Evolutionary conservation across 2,888 invertebrate species (phyloP).

Genomic region (Eudemis profundana): DNA sequence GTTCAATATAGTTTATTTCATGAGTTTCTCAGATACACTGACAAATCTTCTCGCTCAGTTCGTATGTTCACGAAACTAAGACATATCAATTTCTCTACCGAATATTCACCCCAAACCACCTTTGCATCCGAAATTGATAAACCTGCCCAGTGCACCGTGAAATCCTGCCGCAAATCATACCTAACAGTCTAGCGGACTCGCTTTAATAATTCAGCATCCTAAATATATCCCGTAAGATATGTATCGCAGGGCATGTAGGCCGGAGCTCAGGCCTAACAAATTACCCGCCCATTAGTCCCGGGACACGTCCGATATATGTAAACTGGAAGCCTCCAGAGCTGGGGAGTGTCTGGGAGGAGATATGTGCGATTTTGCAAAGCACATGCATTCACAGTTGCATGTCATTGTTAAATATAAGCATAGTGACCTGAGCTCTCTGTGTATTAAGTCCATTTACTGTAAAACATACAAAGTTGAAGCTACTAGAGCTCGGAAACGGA

Average conservation of each 20-base stretch:
- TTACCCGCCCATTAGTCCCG: slow-evolving; percentile 51
- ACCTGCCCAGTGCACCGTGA: slow-evolving; percentile 6
- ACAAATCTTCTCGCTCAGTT: too few relatives aligned
- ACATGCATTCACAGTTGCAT: not conserved
- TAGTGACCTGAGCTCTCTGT: too few relatives aligned
- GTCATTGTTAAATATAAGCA: too few relatives aligned
- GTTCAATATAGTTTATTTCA: too few relatives aligned
- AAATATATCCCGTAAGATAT: slow-evolving; percentile 40
- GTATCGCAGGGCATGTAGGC: slow-evolving; percentile 30
- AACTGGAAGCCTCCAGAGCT: slow-evolving; percentile 40
- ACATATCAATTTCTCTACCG: not conserved
- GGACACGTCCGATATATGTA: slow-evolving; percentile 47
- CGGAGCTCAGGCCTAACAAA: slow-evolving; percentile 49
- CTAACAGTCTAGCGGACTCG: slow-evolving; percentile 6
- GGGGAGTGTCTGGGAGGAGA: slow-evolving; percentile 28
- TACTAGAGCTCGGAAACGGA: too few relatives aligned
- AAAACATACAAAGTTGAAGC: too few relatives aligned
- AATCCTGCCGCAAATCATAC: slow-evolving; percentile 10
- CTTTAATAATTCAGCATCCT: slow-evolving; percentile 39
- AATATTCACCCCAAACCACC: not conserved
- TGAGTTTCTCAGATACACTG: too few relatives aligned
- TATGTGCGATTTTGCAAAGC: slow-evolving; percentile 8
- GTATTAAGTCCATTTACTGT: too few relatives aligned
- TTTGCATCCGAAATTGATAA: slow-evolving; percentile 16
- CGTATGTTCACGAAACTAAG: too few relatives aligned